A percentile compares a stretch with the other conserved stretches of the same genome.
These are phyloP conservation scores for Chloroceryle inda DNA, from an alignment of 2,797 vertebrate genomes.

Conservation along the genomic window DNA sequence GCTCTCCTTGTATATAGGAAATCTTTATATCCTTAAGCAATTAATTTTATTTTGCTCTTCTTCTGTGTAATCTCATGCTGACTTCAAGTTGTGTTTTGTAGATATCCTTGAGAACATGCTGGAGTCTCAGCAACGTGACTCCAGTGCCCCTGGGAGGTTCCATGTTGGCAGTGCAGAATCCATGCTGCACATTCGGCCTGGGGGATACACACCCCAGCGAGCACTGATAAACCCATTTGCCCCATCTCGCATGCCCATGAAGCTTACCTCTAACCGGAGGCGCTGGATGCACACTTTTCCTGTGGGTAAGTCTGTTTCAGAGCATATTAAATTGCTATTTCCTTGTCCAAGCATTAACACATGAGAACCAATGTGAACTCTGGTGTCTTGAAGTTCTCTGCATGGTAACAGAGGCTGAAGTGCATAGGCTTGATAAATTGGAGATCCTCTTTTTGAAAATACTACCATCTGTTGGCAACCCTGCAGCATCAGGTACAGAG, in stretches of 20 bases:
- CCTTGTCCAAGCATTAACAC: too few species aligned
- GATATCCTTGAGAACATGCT: slow-evolving; percentile 92
- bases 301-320: slow-evolving; percentile 84
- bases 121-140: slow-evolving; percentile 92
- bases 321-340: accelerated
- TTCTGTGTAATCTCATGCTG: accelerated
- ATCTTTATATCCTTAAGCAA: not conserved
- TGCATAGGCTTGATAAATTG: not conserved
- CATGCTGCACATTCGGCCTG: slow-evolving; percentile 90
- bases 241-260: slow-evolving; percentile 98
- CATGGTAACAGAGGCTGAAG: not conserved
- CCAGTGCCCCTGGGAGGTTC: slow-evolving; percentile 93
- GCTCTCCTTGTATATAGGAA: not conserved
- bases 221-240: slow-evolving; percentile 98
- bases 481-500: not conserved
- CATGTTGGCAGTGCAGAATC: slow-evolving; percentile 97
- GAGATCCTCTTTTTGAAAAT: not conserved
- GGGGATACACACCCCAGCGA: slow-evolving; percentile 91
- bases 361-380: not conserved
- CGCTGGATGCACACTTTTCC: slow-evolving; percentile 99
- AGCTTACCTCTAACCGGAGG: slow-evolving; percentile 94
- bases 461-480: accelerated
- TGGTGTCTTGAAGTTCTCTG: not conserved
- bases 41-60: not conserved
- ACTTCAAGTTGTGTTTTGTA: slow-evolving; percentile 46